Base-by-base conservation (phyloP, 1,140 invertebrate species). In the Zaprionus africanus region DNA sequence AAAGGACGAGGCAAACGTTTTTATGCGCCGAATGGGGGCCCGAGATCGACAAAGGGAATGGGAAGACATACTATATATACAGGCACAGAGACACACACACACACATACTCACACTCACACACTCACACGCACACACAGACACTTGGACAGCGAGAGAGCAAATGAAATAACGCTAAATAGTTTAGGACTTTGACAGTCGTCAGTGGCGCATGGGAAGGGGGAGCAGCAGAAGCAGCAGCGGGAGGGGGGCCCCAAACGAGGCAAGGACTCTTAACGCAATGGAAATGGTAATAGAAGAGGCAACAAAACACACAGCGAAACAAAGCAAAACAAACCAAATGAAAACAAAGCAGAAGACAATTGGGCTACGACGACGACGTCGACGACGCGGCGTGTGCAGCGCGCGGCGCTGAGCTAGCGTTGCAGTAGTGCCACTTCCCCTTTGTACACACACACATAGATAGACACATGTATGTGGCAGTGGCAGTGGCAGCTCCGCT, bases 111-210 rank as follows among this genome's bases (percentile, higher is more conserved):
- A 56, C 26, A 31, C n/a, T 11, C 22, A 15, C 11, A 4, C 24
- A 22, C 56, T 41, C 19, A 67, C 26, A 64, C 2, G 11, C 13
- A 64, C 7, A 54, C 26, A 36, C 43, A 26, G 22, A 53, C 19
- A 43, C n/a, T 9, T 9, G 22, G 12, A 53, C 19, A 53, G 51
- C 3, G 22, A 5, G 58, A 9, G 13, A 64, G 76, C 76, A 73
- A 81, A 80, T 68, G 62, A 64, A 76, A 79, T 79, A 61, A 82
- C 74, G 82, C 76, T 84, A 87, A 87, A 87, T 87, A 87, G 84
- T 87, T 87, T 83, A 83, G 79, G 80, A 70, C 58, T 69, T 64
- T 38, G 68, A 60, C 74, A 65, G 56, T 24, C 53, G 24, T 24
- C 19, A n/a, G 17, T 9, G 13, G 4, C 15, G 24, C 38, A 24